Conservation (phyloP, 2,888 invertebrate genomes). For the Melieria crassipennis region DNA sequence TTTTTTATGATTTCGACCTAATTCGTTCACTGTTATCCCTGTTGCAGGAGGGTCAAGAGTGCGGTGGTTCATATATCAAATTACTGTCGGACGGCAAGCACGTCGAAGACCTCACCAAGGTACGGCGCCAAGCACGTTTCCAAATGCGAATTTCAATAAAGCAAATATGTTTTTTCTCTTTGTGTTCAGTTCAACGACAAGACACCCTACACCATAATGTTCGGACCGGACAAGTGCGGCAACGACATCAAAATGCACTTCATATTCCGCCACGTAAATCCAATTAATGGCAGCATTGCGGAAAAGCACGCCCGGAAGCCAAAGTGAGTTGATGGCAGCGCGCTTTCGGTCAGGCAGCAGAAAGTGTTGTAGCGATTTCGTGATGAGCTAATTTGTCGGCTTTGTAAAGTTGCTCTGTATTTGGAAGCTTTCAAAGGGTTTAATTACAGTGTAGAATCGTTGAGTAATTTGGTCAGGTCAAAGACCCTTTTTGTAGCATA, state of each 20-base stretch:
- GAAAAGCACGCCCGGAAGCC: slow-evolving; percentile 98
- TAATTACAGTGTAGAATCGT: too few species aligned
- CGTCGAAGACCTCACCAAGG: slow-evolving; percentile 76
- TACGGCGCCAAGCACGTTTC: slow-evolving; percentile 38
- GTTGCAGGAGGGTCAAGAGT: slow-evolving; percentile 91
- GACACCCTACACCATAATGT: slow-evolving; percentile 99
- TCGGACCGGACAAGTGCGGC: slow-evolving; percentile 99
- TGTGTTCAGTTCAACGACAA: slow-evolving; percentile 83
- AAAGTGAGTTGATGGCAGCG: slow-evolving; percentile 67
- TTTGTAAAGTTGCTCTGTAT: too few species aligned
- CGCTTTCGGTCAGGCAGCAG: too few species aligned
- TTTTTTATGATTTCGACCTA: slow-evolving; percentile 7
- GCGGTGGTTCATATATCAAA: slow-evolving; percentile 98
- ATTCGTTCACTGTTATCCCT: slow-evolving; percentile 14
- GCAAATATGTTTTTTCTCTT: slow-evolving; percentile 1
- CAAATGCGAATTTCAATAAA: not conserved
- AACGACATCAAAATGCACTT: slow-evolving; percentile 91
- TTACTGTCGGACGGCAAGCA: slow-evolving; percentile 80
- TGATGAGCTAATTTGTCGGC: too few species aligned
- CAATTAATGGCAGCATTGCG: slow-evolving; percentile 85
- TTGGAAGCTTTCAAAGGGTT: too few species aligned
- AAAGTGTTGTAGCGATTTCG: too few species aligned
- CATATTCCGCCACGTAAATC: slow-evolving; percentile 96
- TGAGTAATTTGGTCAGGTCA: too few species aligned
- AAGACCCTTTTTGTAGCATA: too few species aligned